Percentiles rank a stretch among this genome's conserved stretches.
phyloP scores from a whole-genome alignment of 2,888 invertebrate genomes.

The Scelioninae gen. 1 region DNA sequence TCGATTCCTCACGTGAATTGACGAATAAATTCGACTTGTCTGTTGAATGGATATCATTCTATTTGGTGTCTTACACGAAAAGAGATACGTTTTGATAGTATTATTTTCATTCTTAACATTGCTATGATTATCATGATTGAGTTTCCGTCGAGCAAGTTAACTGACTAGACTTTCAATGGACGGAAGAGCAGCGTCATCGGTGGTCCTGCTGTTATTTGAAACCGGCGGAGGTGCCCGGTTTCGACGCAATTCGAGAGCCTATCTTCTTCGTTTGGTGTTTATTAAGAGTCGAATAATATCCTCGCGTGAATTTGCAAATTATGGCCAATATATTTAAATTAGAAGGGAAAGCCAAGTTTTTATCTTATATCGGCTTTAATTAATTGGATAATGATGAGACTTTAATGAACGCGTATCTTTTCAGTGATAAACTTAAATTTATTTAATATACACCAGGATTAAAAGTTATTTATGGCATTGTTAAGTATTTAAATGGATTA shows the following conservation, averaged over 20 bases:
- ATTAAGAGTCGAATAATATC: constrained; percentile 70
- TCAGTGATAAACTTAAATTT: neutral
- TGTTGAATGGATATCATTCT: constrained; percentile 40
- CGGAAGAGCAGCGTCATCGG: constrained; percentile 80
- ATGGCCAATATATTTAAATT: constrained; percentile 55
- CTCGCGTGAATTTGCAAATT: constrained; percentile 63
- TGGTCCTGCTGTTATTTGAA: constrained; percentile 83
- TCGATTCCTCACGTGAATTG: constrained; percentile 3
- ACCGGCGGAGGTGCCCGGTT: constrained; percentile 83
- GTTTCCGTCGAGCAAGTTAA: constrained; percentile 63
- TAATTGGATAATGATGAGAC: constrained; percentile 17
- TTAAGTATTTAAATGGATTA: neutral
- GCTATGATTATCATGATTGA: constrained; percentile 67
- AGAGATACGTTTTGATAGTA: constrained; percentile 63
- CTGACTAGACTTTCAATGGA: constrained; percentile 67
- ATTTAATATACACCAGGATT: neutral
- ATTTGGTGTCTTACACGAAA: constrained; percentile 58
- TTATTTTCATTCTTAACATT: constrained; percentile 67
- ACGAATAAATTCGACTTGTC: constrained; percentile 7
- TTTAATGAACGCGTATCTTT: constrained; percentile 27
- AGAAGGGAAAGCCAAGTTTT: constrained; percentile 25
- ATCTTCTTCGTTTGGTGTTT: constrained; percentile 72
- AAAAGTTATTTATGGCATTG: constrained; percentile 1
- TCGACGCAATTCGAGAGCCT: constrained; percentile 84
- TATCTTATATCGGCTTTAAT: constrained; percentile 9